Evolutionary conservation across 2,113 vertebrate genomes (phyloP), one percentile per base, ranked within the genome.

Genomic region (Misgurnus mizolepis): DNA sequence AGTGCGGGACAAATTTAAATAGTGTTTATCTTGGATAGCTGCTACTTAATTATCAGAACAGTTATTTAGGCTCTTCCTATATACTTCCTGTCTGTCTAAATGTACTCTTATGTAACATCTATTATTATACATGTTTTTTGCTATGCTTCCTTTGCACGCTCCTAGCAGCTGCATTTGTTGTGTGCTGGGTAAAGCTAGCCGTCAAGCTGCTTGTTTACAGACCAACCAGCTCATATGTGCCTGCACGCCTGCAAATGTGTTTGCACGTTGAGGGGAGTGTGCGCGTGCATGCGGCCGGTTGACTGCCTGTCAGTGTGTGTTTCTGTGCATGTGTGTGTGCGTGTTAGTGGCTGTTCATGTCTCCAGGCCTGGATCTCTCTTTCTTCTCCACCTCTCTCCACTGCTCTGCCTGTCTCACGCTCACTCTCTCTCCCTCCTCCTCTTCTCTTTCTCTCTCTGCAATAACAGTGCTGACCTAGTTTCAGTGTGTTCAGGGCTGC

Each of bases 381-480:
- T 62, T 68, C 56, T 68, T 76, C 80, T 34, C 47, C 47, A 66
- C 67, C 76, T 78, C 75, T 66, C 77, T 85, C 81, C 56, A 80
- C 67, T 77, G 68, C 70, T 64, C 55, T 66, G 69, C 80, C 64
- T 62, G 76, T 76, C 86, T 75, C 69, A 76, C 79, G 76, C 85
- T 76, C 86, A 74, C 82, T 73, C 83, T 76, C 79, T 58, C 85
- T 83, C 87, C 83, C 87, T 80, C 86, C 82, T 83, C 83, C 90
- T 88, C 89, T 90, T 87, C 89, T 89, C 87, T 89, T 92, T 88
- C 92, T 89, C 88, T 88, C 92, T 92, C 92, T 94, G 92, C 92
- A 94, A 94, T 93, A 94, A 94, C 93, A 94, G 92, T 91, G 92
- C 92, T 94, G 93, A 94, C 93, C 93, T 94, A 94, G 91, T 93